These are phyloP conservation scores for Sarcophilus harrisii DNA, from an alignment of 2,797 vertebrate species.

Conservation along the genomic window DNA sequence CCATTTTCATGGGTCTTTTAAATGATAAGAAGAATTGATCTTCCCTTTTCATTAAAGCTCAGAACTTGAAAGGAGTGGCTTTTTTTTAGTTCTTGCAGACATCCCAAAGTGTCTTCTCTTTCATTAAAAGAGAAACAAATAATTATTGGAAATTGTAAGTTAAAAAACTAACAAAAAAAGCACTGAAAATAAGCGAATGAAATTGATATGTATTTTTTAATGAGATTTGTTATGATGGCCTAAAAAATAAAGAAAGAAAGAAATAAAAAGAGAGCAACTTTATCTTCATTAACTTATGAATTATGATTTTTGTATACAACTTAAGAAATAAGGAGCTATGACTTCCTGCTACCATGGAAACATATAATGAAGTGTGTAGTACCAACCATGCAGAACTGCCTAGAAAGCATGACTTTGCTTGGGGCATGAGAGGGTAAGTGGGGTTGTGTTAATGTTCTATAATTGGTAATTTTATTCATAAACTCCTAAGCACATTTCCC, in stretches of 20 bases:
- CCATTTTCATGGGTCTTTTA: too few species aligned
- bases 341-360: slow-evolving; percentile 23
- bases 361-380: neutral
- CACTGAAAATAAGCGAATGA: too few species aligned
- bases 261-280: neutral
- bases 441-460: slow-evolving; percentile 43
- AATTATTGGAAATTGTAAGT: too few species aligned
- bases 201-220: too few species aligned
- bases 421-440: slow-evolving; percentile 4
- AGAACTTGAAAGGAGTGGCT: too few species aligned
- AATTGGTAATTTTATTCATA: slow-evolving; percentile 47
- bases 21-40: too few species aligned
- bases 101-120: too few species aligned
- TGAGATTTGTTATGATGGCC: too few species aligned
- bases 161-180: too few species aligned
- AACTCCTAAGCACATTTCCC: slow-evolving; percentile 8
- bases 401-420: slow-evolving; percentile 17
- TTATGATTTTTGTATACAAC: neutral
- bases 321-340: neutral
- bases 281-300: slow-evolving; percentile 9
- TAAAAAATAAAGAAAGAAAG: neutral
- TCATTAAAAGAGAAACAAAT: too few species aligned
- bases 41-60: too few species aligned
- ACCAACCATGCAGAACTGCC: neutral
- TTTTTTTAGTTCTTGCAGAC: too few species aligned